Evolutionary conservation across 35 echinoderm and acorn worm genomes (phyloP), one percentile per base, ranked within the genome.

Genomic region (Strongylocentrotus purpuratus): DNA sequence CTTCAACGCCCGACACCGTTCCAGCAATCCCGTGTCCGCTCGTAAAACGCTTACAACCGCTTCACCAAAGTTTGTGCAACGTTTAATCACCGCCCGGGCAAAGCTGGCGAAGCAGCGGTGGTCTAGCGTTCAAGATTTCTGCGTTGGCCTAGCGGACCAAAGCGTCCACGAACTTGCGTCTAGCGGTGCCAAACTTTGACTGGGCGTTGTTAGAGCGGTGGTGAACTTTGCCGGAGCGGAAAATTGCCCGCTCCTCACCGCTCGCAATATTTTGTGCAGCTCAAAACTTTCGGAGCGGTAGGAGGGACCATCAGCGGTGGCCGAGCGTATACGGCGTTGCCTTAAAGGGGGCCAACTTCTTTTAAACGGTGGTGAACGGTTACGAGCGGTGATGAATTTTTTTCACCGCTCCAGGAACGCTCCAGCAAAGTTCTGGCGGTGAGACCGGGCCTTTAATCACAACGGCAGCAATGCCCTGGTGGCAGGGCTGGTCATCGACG

Each of bases 351-450:
- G 85, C 85, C 85, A 86, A 86, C 85, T 86, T 86, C 85, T 86
- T 9, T 86, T 86, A 31, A 86, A 86, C 22, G 85, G 87, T 89
- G 87, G 87, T 89, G 87, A 89, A 89, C 87, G 33, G 87, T 89
- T 35, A 89, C 87, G 87, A 89, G 87, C 31, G 87, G 87, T 89
- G 87, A 89, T 89, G 87, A 33, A 45, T 89, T 89, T 89, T 89
- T 89, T 41, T 89, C 87, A 89, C 87, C 31, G 87, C 32, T 89
- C 87, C 87, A 89, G 87, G 33, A 89, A 89, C 87, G 87, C 87
- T 89, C 87, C 87, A 89, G 87, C 87, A 89, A 89, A 89, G 87
- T 89, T 89, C 87, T 89, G 87, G 87, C 87, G 87, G 87, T 88
- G 14, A 85, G 71, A 47, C 12, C 22, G 41, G 45, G 61, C 17